A percentile compares a stretch with the other conserved stretches of the same genome.
Conservation (phyloP, 2,797 vertebrate genomes). For the Margarornis squamiger region DNA sequence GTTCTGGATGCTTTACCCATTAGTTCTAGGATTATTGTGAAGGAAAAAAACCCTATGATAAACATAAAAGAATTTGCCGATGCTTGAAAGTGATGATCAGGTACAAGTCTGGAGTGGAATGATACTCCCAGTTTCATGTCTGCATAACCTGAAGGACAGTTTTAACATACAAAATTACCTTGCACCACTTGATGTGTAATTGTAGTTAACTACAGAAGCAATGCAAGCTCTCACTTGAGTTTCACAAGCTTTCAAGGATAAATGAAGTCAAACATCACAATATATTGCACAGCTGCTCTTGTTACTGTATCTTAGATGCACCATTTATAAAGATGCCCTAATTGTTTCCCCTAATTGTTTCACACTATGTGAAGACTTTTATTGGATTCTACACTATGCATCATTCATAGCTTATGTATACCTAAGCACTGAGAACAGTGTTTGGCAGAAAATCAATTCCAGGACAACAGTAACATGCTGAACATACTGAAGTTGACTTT, state of each 20-base stretch:
- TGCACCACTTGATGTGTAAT: not conserved
- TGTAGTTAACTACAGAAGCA: not conserved
- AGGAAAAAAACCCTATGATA: fast-evolving
- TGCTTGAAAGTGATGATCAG: not conserved
- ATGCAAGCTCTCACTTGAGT: not conserved
- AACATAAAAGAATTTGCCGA: not conserved
- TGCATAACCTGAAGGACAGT: not conserved
- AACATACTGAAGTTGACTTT: not conserved
- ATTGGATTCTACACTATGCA: not conserved
- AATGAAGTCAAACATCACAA: not conserved
- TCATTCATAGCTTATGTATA: not conserved
- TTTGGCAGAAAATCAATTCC: not conserved
- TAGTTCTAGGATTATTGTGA: not conserved
- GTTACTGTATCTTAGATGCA: not conserved
- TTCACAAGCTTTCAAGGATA: not conserved
- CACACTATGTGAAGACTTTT: not conserved
- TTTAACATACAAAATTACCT: not conserved
- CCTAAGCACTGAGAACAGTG: not conserved
- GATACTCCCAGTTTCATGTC: not conserved
- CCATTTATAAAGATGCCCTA: not conserved
- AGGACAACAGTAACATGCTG: not conserved
- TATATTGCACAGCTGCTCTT: not conserved
- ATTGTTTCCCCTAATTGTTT: not conserved
- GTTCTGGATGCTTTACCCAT: not conserved
- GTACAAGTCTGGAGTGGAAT: not conserved